Conservation (phyloP, 2,797 vertebrate genomes). For the Enteromius anoplus region DNA sequence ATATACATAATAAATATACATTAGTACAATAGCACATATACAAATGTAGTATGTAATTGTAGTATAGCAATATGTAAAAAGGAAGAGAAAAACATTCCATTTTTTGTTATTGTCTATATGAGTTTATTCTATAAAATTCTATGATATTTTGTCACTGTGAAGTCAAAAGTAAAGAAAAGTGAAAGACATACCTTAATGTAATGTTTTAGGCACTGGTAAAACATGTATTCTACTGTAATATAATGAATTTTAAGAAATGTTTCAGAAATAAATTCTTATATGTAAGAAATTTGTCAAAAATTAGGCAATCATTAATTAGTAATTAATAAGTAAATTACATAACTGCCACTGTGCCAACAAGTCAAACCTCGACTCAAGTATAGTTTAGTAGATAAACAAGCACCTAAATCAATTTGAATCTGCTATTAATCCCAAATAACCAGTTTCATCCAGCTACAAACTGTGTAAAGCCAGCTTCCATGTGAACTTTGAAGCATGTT, state of each 20-base stretch:
- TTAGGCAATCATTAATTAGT: neutral
- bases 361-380: neutral
- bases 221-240: neutral
- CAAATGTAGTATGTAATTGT: no score
- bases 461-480: neutral
- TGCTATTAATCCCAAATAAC: neutral
- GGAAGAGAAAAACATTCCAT: neutral
- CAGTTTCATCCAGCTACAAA: neutral
- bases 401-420: neutral
- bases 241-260: neutral
- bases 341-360: neutral
- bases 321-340: neutral
- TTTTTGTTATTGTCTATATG: neutral
- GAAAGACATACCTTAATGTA: neutral
- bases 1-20: no score
- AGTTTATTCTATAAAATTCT: neutral
- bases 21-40: no score
- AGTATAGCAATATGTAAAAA: neutral
- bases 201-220: neutral
- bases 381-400: neutral
- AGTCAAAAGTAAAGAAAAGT: no score
- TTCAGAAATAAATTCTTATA: no score
- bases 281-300: neutral
- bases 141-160: no score
- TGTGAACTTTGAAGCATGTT: constrained; percentile 1